Percentiles rank a stretch among this genome's conserved stretches.
Evolutionary conservation across 2,113 vertebrate species (phyloP).

Genomic region (Hippocampus guttulatus): DNA sequence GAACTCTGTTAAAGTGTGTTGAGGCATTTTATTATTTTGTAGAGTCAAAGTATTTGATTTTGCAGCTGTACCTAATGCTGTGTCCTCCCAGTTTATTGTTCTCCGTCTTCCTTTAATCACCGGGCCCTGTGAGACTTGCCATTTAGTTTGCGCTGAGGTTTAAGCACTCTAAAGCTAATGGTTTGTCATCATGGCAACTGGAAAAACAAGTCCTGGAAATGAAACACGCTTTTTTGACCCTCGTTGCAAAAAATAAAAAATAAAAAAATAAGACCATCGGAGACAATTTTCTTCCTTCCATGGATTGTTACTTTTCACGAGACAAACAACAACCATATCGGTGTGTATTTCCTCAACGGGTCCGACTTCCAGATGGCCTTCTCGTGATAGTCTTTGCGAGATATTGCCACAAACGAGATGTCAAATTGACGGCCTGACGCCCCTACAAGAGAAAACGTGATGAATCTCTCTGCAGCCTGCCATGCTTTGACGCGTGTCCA

Average conservation of each 20-base stretch:
- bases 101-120: neutral
- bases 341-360: slow-evolving; percentile 6
- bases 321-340: neutral
- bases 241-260: neutral
- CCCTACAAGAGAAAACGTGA: slow-evolving; percentile 12
- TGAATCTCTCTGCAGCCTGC: slow-evolving; percentile 21
- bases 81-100: neutral
- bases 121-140: neutral
- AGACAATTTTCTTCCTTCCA: neutral
- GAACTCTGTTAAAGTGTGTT: neutral
- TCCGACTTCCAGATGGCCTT: slow-evolving; percentile 11
- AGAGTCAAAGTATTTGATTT: no score
- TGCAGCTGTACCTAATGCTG: no score
- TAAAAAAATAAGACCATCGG: no score
- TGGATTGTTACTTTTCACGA: neutral
- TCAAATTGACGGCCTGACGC: slow-evolving; percentile 13
- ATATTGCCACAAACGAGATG: slow-evolving; percentile 25
- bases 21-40: neutral
- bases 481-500: slow-evolving; percentile 7
- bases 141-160: neutral
- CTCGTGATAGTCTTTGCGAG: neutral
- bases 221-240: neutral
- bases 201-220: neutral
- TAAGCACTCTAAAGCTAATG: neutral
- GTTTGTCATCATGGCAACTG: neutral